Base-by-base conservation (phyloP, 2,113 vertebrate species). In the Maylandia zebra region DNA sequence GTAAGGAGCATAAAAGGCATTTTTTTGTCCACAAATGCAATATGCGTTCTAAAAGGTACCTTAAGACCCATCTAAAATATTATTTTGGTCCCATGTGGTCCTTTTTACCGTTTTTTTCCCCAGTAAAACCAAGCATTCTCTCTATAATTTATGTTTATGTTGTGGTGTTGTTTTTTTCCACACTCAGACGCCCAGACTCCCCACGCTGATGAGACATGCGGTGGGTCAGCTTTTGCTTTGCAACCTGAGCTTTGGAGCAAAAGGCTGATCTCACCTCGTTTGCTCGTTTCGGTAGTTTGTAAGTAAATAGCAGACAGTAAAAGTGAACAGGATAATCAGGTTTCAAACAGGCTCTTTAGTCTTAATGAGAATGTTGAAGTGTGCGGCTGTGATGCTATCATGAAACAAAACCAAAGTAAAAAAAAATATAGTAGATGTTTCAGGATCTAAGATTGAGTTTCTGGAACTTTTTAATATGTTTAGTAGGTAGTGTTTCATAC, bases 61-160 rank as follows among this genome's bases (percentile, higher is more conserved):
- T 93, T 89, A 90, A 53, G 83, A 90, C 83, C 87, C 84, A 78
- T 89, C 85, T 93, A 89, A 93, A 93, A 91, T 90, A 91, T 92
- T 83, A 92, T 89, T 91, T 93, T 86, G 38, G 88, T 89, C 48
- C 91, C 48, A 66, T 91, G 85, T 89, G 88, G 91, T 89, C 66
- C 74, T 38, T 61, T 91, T 92, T 84, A 91, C 61, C 86, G 61
- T 52, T 34, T 79, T 84, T 41, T 78, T 43, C n/a, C 82, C 64
- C 52, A 36, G 88, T 89, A 90, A 89, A 94, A 88, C 74, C 66
- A 81, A 89, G 53, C 41, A 53, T 92, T 91, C 83, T 92, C 84
- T 93, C 89, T 92, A 86, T 90, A 88, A 93, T 93, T 92, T 93
- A 53, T 93, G 87, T 93, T 93, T 90, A 93, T 90, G 66, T 82